These are phyloP conservation scores for Drosophila nigromelanica DNA, from an alignment of 1,140 invertebrate genomes.

Conservation along the genomic window DNA sequence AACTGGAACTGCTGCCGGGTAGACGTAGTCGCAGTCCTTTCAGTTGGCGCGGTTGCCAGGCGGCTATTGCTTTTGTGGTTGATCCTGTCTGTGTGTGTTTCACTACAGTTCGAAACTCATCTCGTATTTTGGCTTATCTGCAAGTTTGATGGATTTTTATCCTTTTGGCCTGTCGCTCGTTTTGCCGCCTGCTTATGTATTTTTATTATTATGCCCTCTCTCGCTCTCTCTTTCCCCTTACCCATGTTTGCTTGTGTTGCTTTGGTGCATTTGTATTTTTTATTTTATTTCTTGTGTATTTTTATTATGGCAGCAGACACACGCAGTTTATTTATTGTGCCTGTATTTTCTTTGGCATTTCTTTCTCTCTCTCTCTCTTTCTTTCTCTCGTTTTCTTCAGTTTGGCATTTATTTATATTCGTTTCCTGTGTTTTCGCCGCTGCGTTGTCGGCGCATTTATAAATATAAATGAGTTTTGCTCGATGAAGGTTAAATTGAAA, in stretches of 20 bases:
- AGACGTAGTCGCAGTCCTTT: conserved; percentile 11
- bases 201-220: conserved; percentile 31
- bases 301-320: conserved; percentile 72
- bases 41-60: conserved; percentile 1
- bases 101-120: conserved; percentile 25
- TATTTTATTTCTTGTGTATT: conserved; percentile 60
- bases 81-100: not conserved
- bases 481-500: conserved; percentile 83
- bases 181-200: conserved; percentile 38
- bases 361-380: conserved; percentile 11
- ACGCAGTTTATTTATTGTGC: conserved; percentile 78
- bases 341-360: conserved; percentile 41
- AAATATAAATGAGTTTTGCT: conserved; percentile 81
- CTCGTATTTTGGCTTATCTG: conserved; percentile 71
- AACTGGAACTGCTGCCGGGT: conserved; percentile 1
- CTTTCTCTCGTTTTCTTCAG: conserved; percentile 14
- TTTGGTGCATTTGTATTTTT: conserved; percentile 51
- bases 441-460: conserved; percentile 76
- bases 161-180: conserved; percentile 59
- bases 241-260: conserved; percentile 29
- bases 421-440: conserved; percentile 43
- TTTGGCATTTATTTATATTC: conserved; percentile 52
- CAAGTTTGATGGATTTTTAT: conserved; percentile 82
- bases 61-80: not conserved
- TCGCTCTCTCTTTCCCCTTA: conserved; percentile 28